Percentiles rank a stretch among this genome's conserved stretches.
These are phyloP conservation scores for Eidolon helvum DNA, from an alignment of 2,113 vertebrate species.

Conservation along the genomic window DNA sequence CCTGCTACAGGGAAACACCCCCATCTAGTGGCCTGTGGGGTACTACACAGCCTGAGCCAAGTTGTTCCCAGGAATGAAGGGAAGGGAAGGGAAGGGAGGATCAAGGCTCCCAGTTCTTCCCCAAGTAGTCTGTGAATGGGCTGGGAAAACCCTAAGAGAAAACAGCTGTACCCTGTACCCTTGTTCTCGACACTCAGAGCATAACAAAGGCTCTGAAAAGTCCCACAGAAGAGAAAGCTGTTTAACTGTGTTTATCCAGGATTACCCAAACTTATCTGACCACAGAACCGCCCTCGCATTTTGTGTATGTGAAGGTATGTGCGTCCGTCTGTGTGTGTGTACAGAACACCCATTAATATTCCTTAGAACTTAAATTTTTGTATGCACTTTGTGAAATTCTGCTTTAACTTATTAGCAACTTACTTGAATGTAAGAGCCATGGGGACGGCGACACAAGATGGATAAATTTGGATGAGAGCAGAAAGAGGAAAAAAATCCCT, in stretches of 20 bases:
- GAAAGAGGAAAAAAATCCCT: neutral
- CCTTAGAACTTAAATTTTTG: neutral
- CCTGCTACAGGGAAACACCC: neutral
- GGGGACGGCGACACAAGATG: neutral
- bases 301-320: neutral
- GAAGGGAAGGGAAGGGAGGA: neutral
- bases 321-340: neutral
- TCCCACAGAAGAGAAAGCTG: neutral
- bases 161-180: neutral
- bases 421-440: neutral
- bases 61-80: neutral
- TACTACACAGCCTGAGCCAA: neutral
- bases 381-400: neutral
- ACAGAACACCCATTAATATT: neutral
- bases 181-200: neutral
- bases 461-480: neutral
- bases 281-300: neutral
- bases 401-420: neutral
- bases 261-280: neutral
- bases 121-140: neutral
- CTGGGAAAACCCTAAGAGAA: neutral
- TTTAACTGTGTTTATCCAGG: neutral
- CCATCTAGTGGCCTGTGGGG: conserved; percentile 49
- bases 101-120: neutral
- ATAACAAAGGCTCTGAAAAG: neutral